Conservation (phyloP, 2,113 vertebrate species). For the Vulpes ferrilata region DNA sequence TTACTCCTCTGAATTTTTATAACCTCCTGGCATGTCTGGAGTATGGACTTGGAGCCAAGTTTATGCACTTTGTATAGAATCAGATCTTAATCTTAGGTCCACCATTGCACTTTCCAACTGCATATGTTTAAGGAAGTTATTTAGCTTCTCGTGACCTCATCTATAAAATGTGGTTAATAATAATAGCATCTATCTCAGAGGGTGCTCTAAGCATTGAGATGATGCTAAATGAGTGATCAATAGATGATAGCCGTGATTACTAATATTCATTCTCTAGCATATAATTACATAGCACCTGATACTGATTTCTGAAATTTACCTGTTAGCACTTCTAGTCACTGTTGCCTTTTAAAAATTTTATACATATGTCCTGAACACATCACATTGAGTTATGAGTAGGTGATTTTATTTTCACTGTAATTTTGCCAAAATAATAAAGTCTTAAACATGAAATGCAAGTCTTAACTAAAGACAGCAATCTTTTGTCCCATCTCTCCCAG, state of each 20-base stretch:
- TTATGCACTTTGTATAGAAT: not conserved
- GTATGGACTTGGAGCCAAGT: not conserved
- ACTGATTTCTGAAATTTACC: constrained; percentile 15
- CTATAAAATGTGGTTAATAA: not conserved
- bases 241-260: not conserved
- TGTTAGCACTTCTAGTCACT: not conserved
- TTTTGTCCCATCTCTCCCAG: not conserved
- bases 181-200: not conserved
- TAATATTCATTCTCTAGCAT: not conserved
- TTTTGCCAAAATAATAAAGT: constrained; percentile 47
- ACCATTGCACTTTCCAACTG: not conserved
- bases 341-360: not conserved
- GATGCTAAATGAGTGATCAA: not conserved
- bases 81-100: not conserved
- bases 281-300: not conserved
- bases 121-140: not conserved
- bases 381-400: not conserved
- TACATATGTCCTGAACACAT: not conserved
- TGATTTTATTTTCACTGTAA: constrained; percentile 54
- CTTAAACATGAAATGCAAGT: not conserved
- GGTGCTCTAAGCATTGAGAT: not conserved
- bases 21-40: not conserved
- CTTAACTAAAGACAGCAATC: not conserved
- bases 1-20: not conserved
- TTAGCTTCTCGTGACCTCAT: not conserved